Percentiles rank a stretch among this genome's conserved stretches.
phyloP scores from a whole-genome alignment of 2,113 vertebrate species.

The Pelusios castaneus region DNA sequence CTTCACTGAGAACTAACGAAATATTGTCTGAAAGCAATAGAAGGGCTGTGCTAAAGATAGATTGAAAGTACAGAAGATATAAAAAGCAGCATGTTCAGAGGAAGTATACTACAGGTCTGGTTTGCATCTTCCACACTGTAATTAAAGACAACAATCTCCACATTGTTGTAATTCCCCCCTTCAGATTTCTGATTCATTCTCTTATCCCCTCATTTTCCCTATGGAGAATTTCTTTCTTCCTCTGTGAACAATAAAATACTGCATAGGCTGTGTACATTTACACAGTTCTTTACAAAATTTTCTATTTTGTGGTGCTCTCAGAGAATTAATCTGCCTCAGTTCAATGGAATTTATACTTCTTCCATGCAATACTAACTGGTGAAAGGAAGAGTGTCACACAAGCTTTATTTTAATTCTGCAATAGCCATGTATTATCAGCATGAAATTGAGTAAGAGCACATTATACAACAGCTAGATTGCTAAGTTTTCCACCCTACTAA shows the following conservation, averaged over 20 bases:
- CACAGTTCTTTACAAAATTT: not conserved
- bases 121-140: not conserved
- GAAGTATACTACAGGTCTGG: not conserved
- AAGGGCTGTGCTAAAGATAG: not conserved
- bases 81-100: not conserved
- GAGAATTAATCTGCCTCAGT: not conserved
- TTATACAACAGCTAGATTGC: not conserved
- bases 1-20: not conserved
- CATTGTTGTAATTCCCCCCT: not conserved
- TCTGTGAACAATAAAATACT: not conserved
- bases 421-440: not conserved
- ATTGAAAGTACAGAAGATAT: not conserved
- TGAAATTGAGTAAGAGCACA: not conserved
- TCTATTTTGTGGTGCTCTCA: not conserved
- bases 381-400: not conserved
- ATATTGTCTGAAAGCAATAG: not conserved
- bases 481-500: not conserved
- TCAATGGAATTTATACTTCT: not conserved
- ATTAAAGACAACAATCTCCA: not conserved
- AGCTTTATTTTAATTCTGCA: not conserved
- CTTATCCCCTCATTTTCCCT: fast-evolving
- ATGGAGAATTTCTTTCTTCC: not conserved
- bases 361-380: not conserved
- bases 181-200: not conserved
- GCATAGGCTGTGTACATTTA: not conserved